These are phyloP conservation scores for Chloroclysta siterata DNA, from an alignment of 2,888 invertebrate genomes.

Conservation along the genomic window DNA sequence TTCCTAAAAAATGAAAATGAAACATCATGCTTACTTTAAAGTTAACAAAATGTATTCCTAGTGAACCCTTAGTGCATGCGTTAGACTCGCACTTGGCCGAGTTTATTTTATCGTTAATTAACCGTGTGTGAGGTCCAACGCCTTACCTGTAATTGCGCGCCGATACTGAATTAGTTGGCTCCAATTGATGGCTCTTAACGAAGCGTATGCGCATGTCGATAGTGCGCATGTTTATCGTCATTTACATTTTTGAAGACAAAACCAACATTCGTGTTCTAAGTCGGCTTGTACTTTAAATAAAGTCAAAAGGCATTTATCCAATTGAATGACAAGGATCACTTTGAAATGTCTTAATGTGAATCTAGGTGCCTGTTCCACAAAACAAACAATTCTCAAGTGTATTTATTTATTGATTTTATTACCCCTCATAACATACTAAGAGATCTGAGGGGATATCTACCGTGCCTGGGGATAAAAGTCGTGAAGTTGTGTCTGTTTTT, in stretches of 20 bases:
- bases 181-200: constrained; percentile 30
- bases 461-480: too few relatives aligned
- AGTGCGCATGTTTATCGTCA: constrained; percentile 7
- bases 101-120: constrained; percentile 61
- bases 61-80: background rate
- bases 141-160: constrained; percentile 68
- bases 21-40: too few relatives aligned
- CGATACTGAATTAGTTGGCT: constrained; percentile 53
- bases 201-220: constrained; percentile 22
- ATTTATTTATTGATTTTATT: too few relatives aligned
- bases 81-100: constrained; percentile 39
- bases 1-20: too few relatives aligned
- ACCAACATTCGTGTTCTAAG: background rate
- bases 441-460: too few relatives aligned
- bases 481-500: too few relatives aligned
- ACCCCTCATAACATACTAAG: too few relatives aligned
- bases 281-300: background rate
- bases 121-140: constrained; percentile 74
- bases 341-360: too few relatives aligned
- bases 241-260: constrained; percentile 20
- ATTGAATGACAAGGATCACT: too few relatives aligned
- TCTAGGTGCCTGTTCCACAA: too few relatives aligned
- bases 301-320: too few relatives aligned
- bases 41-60: background rate
- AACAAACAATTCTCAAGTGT: too few relatives aligned